phyloP scores from a whole-genome alignment of 2,797 vertebrate genomes.

The Setipinna tenuifilis region DNA sequence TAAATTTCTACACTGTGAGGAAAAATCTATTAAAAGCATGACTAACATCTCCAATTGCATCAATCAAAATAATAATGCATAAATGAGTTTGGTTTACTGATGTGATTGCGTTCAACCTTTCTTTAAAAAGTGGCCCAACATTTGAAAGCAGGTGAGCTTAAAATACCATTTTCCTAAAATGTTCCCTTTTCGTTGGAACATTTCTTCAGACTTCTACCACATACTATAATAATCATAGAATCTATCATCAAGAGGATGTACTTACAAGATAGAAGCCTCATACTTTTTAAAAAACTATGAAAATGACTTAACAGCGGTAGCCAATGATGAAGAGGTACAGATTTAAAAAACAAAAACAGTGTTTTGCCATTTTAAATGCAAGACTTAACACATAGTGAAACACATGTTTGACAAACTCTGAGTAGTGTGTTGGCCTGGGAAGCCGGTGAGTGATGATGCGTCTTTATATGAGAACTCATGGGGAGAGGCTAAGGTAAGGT shows the following conservation, averaged over 20 bases:
- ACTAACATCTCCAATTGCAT: slow-evolving; percentile 52
- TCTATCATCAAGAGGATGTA: neutral
- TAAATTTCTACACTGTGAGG: slow-evolving; percentile 49
- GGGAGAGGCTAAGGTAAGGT: no score
- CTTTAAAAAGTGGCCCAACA: slow-evolving; percentile 17
- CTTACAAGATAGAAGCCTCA: neutral
- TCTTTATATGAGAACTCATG: no score
- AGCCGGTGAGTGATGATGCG: no score
- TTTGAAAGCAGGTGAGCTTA: neutral
- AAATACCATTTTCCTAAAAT: neutral
- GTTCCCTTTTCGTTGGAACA: neutral
- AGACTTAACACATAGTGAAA: no score
- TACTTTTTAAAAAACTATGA: neutral
- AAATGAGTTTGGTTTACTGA: neutral
- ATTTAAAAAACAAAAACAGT: no score
- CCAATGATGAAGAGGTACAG: no score
- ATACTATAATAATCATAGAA: no score
- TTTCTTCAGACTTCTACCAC: neutral
- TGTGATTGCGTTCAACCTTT: neutral
- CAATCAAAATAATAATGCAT: slow-evolving; percentile 35
- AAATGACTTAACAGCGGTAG: neutral
- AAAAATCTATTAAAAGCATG: slow-evolving; percentile 58
- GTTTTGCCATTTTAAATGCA: no score
- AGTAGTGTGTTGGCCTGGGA: no score
- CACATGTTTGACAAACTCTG: no score